Evolutionary conservation across 2,888 invertebrate genomes (phyloP).

Genomic region (Eupsilia transversa): DNA sequence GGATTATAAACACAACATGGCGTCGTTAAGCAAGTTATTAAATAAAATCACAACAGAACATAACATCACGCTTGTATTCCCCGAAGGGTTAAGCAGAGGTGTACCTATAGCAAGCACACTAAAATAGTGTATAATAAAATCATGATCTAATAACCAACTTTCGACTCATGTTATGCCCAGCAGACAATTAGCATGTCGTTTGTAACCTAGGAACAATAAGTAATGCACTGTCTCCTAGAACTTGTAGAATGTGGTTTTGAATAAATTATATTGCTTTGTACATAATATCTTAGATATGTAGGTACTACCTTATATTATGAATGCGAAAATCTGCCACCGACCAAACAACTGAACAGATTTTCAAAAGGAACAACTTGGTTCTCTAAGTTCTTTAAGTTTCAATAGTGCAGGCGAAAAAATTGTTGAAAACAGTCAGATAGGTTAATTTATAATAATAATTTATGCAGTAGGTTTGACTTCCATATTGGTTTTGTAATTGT

Average conservation of each 20-base stretch:
- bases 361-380: not conserved
- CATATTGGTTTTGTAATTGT: not conserved
- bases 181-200: not conserved
- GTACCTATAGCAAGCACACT: too few species aligned
- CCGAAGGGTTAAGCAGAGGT: too few species aligned
- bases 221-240: not conserved
- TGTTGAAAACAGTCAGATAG: not conserved
- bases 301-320: not conserved
- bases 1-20: too few species aligned
- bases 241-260: slow-evolving; percentile 6
- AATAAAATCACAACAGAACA: too few species aligned
- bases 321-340: not conserved
- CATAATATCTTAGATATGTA: not conserved
- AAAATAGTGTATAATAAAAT: too few species aligned
- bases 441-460: not conserved
- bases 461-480: not conserved
- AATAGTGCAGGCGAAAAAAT: not conserved
- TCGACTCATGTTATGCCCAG: not conserved
- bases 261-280: not conserved
- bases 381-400: not conserved
- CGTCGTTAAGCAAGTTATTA: too few species aligned
- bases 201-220: not conserved
- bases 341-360: not conserved
- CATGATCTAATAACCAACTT: not conserved
- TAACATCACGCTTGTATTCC: too few species aligned